Evolutionary conservation across 92 coral and sea anemone genomes (phyloP).

Genomic region (Meandrina meandrites): DNA sequence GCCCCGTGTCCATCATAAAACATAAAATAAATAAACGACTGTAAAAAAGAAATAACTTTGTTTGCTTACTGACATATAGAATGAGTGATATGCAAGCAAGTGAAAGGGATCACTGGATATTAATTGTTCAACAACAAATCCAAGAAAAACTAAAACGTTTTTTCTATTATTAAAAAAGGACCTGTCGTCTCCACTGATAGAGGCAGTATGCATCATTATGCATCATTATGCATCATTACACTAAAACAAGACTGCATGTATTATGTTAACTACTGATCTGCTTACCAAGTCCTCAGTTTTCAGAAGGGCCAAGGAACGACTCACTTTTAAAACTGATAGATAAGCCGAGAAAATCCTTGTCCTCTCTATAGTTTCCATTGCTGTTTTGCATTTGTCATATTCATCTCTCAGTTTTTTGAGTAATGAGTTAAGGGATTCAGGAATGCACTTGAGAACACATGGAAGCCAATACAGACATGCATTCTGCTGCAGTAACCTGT

Average conservation of each 20-base stretch:
- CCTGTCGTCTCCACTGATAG: no score
- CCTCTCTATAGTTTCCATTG: neutral
- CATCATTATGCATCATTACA: neutral
- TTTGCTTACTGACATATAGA: no score
- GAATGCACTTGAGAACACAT: slow-evolving; percentile 66
- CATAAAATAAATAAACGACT: no score
- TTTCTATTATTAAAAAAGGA: no score
- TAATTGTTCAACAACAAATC: no score
- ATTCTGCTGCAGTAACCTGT: slow-evolving; percentile 63
- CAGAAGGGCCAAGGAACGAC: slow-evolving; percentile 53
- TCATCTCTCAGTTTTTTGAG: slow-evolving; percentile 33
- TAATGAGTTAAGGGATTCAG: slow-evolving; percentile 42
- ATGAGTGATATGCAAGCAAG: no score
- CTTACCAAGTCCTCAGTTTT: slow-evolving; percentile 45
- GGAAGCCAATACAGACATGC: slow-evolving; percentile 81
- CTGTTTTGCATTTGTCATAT: neutral
- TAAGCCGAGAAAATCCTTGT: slow-evolving; percentile 34
- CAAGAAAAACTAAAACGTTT: no score
- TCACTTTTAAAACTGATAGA: slow-evolving; percentile 50
- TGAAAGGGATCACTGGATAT: no score
- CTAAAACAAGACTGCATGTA: no score
- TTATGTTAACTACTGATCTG: neutral
- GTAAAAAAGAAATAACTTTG: no score
- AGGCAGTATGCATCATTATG: no score
- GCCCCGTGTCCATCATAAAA: no score